Conservation (phyloP, 2,113 vertebrate genomes). For the Nothobranchius kuhntae region DNA sequence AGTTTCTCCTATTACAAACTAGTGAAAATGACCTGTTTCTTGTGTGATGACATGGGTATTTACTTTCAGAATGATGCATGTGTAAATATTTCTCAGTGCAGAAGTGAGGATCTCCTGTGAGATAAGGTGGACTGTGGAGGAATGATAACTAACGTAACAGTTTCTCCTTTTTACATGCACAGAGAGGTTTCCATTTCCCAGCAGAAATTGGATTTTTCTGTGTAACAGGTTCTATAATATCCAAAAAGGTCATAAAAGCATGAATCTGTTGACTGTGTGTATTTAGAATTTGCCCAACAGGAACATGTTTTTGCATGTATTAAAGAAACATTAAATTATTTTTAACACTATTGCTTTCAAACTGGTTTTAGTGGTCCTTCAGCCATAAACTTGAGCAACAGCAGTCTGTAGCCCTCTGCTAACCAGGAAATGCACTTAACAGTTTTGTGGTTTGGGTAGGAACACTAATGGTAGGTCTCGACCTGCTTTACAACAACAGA, state of each 20-base stretch:
- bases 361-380: too few species aligned
- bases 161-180: not conserved
- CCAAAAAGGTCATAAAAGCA: not conserved
- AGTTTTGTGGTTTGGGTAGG: too few species aligned
- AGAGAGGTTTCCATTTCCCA: constrained; percentile 18
- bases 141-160: not conserved
- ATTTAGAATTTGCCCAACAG: too few species aligned
- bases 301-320: too few species aligned
- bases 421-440: too few species aligned
- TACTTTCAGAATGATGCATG: not conserved
- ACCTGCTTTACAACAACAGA: too few species aligned
- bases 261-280: not conserved
- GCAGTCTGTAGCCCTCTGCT: too few species aligned
- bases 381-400: too few species aligned
- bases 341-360: too few species aligned
- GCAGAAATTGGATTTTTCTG: constrained; percentile 17
- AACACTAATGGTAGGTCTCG: too few species aligned
- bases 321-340: too few species aligned
- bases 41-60: not conserved
- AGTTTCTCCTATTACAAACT: not conserved
- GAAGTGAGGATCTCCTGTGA: not conserved
- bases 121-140: not conserved
- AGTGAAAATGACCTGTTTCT: not conserved
- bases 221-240: constrained; percentile 5
- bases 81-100: not conserved